Evolutionary conservation across 2,888 invertebrate genomes (phyloP), one percentile per base, ranked within the genome.

Genomic region (Ypsolopha sequella): DNA sequence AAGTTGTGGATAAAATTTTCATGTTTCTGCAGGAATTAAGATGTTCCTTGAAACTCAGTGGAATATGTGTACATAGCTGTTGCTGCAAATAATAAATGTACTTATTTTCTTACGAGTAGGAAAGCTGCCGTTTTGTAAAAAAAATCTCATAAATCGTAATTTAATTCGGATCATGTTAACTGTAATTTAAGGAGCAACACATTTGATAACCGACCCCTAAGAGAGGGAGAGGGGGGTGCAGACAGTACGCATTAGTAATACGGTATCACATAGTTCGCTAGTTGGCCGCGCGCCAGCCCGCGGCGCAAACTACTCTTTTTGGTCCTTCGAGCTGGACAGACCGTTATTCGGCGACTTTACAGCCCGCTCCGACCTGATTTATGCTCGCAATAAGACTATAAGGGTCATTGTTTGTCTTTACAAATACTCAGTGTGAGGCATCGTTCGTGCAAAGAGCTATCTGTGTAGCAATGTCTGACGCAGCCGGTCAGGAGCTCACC

Each of bases 271-370:
- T 47, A 36, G 47, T 47, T 47, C 47, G 6, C 6, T 9, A 36
- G 36, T 36, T 47, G 47, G 47, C 47, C 56, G 54, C 54, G 53
- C 48, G 52, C 54, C 56, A 55, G 47, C 52, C 53, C 53, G 55
- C 52, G 54, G 50, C 49, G 41, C 46, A 50, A 45, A 47, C 41
- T 39, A 52, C 51, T 53, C 51, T 54, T 57, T 55, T 58, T 57
- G 56, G 48, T 45, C 48, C 52, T 58, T 59, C 53, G 56, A 51
- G 55, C 52, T 55, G 53, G 54, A 52, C 55, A 56, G 55, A 55
- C 54, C 54, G 58, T 53, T 55, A 55, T 54, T 54, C 54, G 52
- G 48, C 57, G 53, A 58, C 55, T 60, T 60, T 58, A 59, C 58
- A 58, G 56, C 59, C 55, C 53, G 53, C 55, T 13, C 48, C 34